These are phyloP conservation scores for Calosoma granatense DNA, from an alignment of 1,140 invertebrate genomes.

Conservation along the genomic window DNA sequence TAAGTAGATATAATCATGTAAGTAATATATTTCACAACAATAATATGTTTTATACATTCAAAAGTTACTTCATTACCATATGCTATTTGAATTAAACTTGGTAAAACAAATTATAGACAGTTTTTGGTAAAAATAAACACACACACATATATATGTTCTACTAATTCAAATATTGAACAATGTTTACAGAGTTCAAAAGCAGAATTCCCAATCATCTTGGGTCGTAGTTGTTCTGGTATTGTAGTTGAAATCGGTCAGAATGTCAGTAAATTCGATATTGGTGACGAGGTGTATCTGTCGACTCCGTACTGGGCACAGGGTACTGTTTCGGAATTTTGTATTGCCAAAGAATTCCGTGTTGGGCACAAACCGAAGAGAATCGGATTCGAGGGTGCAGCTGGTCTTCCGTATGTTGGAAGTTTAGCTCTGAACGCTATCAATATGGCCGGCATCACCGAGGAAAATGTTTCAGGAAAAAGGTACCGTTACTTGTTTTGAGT, in stretches of 20 bases:
- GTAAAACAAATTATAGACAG: too few relatives aligned
- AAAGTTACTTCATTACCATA: too few relatives aligned
- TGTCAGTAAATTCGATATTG: constrained; percentile 48
- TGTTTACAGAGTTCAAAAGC: constrained; percentile 39
- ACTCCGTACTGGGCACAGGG: constrained; percentile 48
- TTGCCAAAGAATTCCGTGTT: constrained; percentile 45
- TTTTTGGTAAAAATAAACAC: too few relatives aligned
- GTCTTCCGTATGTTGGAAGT: constrained; percentile 59
- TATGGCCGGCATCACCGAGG: constrained; percentile 40
- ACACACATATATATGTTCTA: constrained; percentile 16
- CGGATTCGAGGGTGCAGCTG: constrained; percentile 55
- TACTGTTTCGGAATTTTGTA: constrained; percentile 49
- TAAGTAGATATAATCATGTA: constrained; percentile 43
- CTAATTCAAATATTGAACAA: too few relatives aligned
- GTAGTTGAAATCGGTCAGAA: constrained; percentile 51
- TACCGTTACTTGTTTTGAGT: constrained; percentile 24
- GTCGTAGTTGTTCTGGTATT: constrained; percentile 57
- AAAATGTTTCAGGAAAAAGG: constrained; percentile 47
- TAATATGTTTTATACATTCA: constrained; percentile 8
- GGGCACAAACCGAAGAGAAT: constrained; percentile 54
- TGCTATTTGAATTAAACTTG: too few relatives aligned
- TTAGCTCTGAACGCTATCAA: constrained; percentile 56
- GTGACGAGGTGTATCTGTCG: constrained; percentile 53
- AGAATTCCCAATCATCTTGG: constrained; percentile 51
- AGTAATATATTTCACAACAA: constrained; percentile 24